A percentile compares a stretch with the other conserved stretches of the same genome.
These are phyloP conservation scores for Stylophora pistillata DNA, from an alignment of 64 coral and sea anemone genomes.

Conservation along the genomic window DNA sequence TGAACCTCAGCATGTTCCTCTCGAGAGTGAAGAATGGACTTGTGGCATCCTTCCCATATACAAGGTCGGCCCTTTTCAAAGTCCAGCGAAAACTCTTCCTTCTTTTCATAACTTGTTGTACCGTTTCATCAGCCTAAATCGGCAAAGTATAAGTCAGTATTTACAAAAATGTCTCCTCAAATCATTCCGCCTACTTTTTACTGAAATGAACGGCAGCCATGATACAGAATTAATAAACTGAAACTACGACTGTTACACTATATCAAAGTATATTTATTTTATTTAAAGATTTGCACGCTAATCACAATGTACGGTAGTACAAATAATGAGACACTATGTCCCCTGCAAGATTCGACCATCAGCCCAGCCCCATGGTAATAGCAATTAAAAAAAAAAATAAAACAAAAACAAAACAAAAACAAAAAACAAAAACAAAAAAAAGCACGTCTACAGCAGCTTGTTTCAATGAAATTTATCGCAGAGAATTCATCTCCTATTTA, in stretches of 20 bases:
- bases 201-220: no score
- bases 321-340: no score
- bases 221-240: no score
- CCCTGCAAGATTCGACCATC: no score
- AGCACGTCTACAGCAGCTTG: neutral
- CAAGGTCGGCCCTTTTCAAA: neutral
- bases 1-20: neutral
- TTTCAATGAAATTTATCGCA: neutral
- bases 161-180: neutral
- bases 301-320: no score
- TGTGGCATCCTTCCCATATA: neutral
- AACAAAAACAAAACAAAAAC: no score
- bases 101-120: neutral
- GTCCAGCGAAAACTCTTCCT: constrained; percentile 5
- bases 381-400: no score
- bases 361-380: no score
- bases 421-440: no score
- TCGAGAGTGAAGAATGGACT: neutral
- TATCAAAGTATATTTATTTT: no score
- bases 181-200: neutral
- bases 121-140: neutral
- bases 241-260: no score
- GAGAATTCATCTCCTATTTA: neutral
- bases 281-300: no score
- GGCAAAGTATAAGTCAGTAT: neutral